Evolutionary conservation across 2,888 invertebrate genomes (phyloP).

Genomic region (Coenonympha arcania): DNA sequence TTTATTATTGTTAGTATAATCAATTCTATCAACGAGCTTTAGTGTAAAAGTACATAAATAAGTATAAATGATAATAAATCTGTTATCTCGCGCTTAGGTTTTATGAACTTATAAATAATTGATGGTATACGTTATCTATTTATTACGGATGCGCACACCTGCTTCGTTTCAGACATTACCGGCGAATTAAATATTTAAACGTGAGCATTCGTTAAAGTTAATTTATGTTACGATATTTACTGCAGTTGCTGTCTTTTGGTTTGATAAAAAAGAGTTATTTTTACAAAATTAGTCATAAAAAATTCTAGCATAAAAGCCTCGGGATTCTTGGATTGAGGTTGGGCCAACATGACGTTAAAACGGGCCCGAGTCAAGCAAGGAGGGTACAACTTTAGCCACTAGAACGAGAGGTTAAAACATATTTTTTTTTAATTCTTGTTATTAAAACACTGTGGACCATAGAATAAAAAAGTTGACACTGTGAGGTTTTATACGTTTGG

Average conservation of each 20-base stretch:
- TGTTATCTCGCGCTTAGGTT: conserved; percentile 20
- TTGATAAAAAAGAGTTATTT: background rate
- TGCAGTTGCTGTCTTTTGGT: background rate
- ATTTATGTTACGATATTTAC: conserved; percentile 3
- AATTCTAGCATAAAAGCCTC: no score
- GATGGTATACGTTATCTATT: conserved; percentile 7
- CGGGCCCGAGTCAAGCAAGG: no score
- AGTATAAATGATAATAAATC: conserved; percentile 23
- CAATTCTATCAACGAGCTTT: conserved; percentile 22
- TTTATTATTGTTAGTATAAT: conserved; percentile 20
- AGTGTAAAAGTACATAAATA: conserved; percentile 20
- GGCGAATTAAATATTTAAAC: conserved; percentile 4
- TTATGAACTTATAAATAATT: conserved; percentile 23
- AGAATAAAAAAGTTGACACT: no score
- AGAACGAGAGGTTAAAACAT: no score
- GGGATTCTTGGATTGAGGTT: no score
- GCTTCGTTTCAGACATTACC: conserved; percentile 12
- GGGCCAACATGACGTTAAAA: no score
- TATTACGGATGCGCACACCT: conserved; percentile 15
- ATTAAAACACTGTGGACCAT: no score
- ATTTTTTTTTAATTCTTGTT: no score
- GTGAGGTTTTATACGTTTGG: no score
- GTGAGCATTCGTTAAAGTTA: conserved; percentile 3
- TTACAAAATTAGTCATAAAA: no score
- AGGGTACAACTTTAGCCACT: no score